Base-by-base conservation (phyloP, 2,888 invertebrate species). In the Clostera curtula region DNA sequence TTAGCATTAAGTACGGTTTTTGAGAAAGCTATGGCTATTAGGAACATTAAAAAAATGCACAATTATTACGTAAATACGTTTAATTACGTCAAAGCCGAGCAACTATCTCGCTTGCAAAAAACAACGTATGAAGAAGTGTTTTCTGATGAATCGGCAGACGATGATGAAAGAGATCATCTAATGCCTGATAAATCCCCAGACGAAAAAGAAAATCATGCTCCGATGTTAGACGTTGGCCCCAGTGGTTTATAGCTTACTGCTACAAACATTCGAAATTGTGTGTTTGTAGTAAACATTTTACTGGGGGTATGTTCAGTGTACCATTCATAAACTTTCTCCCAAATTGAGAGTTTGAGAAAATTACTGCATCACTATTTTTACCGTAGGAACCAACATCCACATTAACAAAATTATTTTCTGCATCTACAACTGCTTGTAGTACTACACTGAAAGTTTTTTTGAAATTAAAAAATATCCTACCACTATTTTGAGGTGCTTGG, bases 381-480 rank as follows among this genome's bases (percentile, higher is more conserved):
- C 40, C 46, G 20, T 41, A 31, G 15, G 34, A 24, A 5, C 44
- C 41, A 24, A 63, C 50, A 31, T 41, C 25, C 8, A 37, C 39
- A 19, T 39, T 54, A n/a, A 48, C 30, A 39, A 64, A 64, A 14
- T 54, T 51, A 37, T 64, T 67, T 27, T 68, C 39, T 12, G 61
- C 60, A 43, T 71, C 64, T n/a, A 55, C 64, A 19, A 64, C 12
- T 14, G 40, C 43, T 12, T 38, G 25, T 5, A 73, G 32, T 3
- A 73, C 63, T 19, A 64, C 50, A 36, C 56, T 63, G 31, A 53
- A 54, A 31, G 31, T 30, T 3, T 24, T 30, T 49, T 65, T 66
- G 33, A 63, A 66, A 34, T 62, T 58, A 25, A 32, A 28, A 31
- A 29, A 44, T 43, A 55, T 48, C 11, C 43, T 31, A 9, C 42